Percentiles rank a stretch among this genome's conserved stretches.
Conservation (phyloP, 2,888 invertebrate genomes). For the Ephialtes manifestator region DNA sequence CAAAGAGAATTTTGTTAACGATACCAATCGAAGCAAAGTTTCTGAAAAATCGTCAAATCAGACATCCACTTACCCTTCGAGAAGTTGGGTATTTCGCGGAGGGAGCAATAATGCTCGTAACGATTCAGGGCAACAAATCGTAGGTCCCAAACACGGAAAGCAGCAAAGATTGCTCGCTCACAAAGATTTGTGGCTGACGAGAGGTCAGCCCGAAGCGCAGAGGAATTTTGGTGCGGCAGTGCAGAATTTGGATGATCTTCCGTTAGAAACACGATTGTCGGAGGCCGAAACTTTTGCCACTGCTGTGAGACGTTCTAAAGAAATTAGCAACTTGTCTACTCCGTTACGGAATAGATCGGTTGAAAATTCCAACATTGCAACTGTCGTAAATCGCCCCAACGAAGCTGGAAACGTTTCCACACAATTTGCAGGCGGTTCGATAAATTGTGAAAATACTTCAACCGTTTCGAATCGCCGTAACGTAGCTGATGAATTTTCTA, state of each 20-base stretch:
- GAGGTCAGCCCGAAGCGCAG: background rate
- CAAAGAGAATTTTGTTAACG: background rate
- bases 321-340: background rate
- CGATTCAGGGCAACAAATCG: background rate
- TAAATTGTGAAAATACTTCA: too few relatives aligned
- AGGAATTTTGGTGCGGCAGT: too few relatives aligned
- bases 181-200: conserved; percentile 51
- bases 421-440: too few relatives aligned
- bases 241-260: background rate
- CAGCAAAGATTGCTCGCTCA: conserved; percentile 17
- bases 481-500: too few relatives aligned
- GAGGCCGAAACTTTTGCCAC: background rate
- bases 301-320: background rate
- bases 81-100: conserved; percentile 5
- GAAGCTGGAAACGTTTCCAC: too few relatives aligned
- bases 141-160: background rate
- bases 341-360: background rate
- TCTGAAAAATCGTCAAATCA: background rate
- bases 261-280: background rate
- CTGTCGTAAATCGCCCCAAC: background rate
- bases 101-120: background rate
- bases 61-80: background rate
- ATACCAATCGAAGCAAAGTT: background rate
- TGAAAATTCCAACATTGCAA: background rate
- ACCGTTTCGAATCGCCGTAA: too few relatives aligned